Conservation (phyloP, 2,797 vertebrate genomes). For the Emys orbicularis region DNA sequence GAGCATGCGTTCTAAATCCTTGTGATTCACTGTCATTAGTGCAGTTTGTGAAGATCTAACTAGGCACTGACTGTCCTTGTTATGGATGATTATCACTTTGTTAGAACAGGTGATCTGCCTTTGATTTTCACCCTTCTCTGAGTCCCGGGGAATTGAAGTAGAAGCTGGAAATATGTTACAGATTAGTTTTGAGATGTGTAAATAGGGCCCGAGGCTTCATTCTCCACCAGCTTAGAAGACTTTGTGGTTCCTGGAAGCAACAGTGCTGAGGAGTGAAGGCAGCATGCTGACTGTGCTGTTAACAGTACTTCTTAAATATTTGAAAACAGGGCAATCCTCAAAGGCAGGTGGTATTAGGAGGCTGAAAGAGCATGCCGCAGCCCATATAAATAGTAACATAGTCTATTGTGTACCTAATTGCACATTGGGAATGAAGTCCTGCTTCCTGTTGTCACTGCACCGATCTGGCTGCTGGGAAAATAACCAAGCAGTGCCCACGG, state of each 20-base stretch:
- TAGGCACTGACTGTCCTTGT: neutral
- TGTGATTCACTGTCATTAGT: neutral
- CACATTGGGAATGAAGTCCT: neutral
- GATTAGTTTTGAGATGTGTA: neutral
- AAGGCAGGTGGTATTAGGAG: neutral
- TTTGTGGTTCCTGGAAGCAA: neutral
- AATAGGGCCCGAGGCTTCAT: neutral
- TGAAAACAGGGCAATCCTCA: neutral
- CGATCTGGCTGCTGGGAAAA: neutral
- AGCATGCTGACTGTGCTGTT: neutral
- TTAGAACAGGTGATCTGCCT: neutral
- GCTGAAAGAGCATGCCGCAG: neutral
- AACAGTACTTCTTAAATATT: neutral
- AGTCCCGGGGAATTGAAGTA: neutral
- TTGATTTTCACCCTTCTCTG: neutral
- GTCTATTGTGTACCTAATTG: neutral
- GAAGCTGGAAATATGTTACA: neutral
- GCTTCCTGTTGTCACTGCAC: neutral
- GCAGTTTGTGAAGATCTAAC: neutral
- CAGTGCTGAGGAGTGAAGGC: neutral
- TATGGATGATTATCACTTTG: neutral
- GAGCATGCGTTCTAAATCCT: neutral
- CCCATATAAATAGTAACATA: neutral
- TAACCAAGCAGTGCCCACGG: neutral
- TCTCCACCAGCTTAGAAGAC: neutral